These are phyloP conservation scores for Drosophila pachea DNA, from an alignment of 1,140 invertebrate genomes.

Conservation along the genomic window DNA sequence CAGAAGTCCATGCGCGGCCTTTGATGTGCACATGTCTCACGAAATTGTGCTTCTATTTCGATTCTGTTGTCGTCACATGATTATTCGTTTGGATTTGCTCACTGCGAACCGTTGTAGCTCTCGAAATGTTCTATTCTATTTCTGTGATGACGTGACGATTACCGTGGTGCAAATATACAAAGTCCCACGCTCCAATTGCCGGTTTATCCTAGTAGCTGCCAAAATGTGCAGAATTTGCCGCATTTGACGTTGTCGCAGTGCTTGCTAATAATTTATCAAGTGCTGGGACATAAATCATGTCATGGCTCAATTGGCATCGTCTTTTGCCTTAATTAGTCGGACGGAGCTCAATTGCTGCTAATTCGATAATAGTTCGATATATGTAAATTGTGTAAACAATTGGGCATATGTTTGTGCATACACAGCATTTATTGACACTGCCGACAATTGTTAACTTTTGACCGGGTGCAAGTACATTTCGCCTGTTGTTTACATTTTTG, in stretches of 20 bases:
- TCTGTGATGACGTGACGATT: constrained; percentile 55
- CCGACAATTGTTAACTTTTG: constrained; percentile 39
- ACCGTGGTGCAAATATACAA: constrained; percentile 57
- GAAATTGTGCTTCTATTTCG: constrained; percentile 51
- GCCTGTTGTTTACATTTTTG: constrained; percentile 18
- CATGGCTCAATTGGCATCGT: constrained; percentile 64
- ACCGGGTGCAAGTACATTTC: constrained; percentile 19
- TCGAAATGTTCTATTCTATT: constrained; percentile 37
- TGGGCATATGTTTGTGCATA: neutral
- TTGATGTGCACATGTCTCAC: constrained; percentile 70
- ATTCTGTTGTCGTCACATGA: constrained; percentile 72
- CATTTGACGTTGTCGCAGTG: constrained; percentile 1
- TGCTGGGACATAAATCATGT: constrained; percentile 63
- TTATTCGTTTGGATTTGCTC: constrained; percentile 45
- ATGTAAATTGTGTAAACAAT: constrained; percentile 26
- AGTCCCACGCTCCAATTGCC: constrained; percentile 61
- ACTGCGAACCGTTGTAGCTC: constrained; percentile 35
- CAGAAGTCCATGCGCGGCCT: constrained; percentile 50
- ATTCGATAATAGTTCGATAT: constrained; percentile 37
- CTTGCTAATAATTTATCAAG: constrained; percentile 63
- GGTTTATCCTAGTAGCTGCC: constrained; percentile 21
- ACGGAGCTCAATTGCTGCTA: constrained; percentile 42
- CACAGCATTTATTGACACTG: constrained; percentile 36
- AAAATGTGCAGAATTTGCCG: constrained; percentile 51
- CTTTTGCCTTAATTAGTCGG: constrained; percentile 34